Percentiles rank a stretch among this genome's conserved stretches.
phyloP scores from a whole-genome alignment of 2,113 vertebrate genomes.

The Megaleporinus macrocephalus region DNA sequence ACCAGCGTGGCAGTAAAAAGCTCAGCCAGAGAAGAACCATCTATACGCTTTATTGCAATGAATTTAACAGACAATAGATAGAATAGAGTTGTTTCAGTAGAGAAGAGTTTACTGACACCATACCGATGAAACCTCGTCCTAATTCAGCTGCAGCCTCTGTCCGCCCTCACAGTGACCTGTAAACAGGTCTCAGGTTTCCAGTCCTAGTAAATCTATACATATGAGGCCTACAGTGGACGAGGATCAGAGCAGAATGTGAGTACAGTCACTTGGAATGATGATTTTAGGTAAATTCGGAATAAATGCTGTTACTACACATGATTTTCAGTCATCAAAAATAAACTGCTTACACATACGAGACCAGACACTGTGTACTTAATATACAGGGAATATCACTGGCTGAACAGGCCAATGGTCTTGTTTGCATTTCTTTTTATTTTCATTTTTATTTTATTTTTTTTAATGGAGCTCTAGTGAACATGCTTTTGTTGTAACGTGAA shows the following conservation, averaged over 20 bases:
- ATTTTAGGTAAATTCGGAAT: neutral
- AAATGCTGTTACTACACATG: neutral
- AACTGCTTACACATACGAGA: neutral
- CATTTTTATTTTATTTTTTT: neutral
- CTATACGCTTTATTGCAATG: conserved; percentile 47
- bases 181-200: neutral
- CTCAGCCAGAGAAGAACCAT: neutral
- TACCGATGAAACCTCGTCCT: neutral
- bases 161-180: neutral
- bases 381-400: neutral
- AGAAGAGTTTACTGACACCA: neutral
- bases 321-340: conserved; percentile 6
- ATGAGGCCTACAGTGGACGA: neutral
- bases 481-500: conserved; percentile 5
- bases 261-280: conserved; percentile 11
- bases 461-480: neutral
- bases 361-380: neutral
- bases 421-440: neutral
- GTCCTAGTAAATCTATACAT: neutral
- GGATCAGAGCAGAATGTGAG: neutral
- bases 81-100: neutral
- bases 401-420: neutral
- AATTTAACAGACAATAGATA: neutral
- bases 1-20: neutral
- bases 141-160: neutral